Conservation (phyloP, 1,140 invertebrate genomes). For the Atopsyche davidsoni region DNA sequence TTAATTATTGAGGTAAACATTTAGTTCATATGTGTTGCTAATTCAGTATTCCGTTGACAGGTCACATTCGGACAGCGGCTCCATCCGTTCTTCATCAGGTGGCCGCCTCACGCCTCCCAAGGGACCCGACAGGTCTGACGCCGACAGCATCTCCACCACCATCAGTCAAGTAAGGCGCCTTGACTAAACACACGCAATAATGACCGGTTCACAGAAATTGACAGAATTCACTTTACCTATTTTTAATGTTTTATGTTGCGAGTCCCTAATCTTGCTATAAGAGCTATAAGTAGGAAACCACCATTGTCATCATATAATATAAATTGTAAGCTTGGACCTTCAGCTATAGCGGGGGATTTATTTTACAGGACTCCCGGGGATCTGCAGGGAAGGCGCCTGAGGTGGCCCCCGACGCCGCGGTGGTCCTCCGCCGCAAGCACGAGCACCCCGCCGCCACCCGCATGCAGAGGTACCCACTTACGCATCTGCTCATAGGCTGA, state of each 20-base stretch:
- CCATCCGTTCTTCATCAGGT: conserved; percentile 43
- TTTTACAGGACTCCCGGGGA: conserved; percentile 24
- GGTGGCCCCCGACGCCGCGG: neutral
- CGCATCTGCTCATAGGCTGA: no score
- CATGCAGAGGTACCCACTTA: conserved; percentile 29
- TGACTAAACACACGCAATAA: no score
- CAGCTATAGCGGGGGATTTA: no score
- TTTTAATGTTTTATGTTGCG: no score
- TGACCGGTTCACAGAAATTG: no score
- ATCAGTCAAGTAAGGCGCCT: conserved; percentile 57
- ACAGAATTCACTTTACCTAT: no score
- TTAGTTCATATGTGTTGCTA: neutral
- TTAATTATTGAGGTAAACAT: conserved; percentile 1
- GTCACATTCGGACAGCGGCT: conserved; percentile 47
- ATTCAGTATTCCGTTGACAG: conserved; percentile 20
- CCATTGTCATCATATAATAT: no score
- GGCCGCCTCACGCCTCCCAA: conserved; percentile 27
- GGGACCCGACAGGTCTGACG: conserved; percentile 59
- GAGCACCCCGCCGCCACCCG: conserved; percentile 20
- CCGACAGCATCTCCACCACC: conserved; percentile 74
- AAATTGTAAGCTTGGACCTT: no score
- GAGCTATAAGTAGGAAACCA: no score
- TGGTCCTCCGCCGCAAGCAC: conserved; percentile 23
- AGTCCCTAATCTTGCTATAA: no score
- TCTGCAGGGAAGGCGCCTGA: conserved; percentile 17